Conservation (phyloP, 2,113 vertebrate species). For the human region DNA sequence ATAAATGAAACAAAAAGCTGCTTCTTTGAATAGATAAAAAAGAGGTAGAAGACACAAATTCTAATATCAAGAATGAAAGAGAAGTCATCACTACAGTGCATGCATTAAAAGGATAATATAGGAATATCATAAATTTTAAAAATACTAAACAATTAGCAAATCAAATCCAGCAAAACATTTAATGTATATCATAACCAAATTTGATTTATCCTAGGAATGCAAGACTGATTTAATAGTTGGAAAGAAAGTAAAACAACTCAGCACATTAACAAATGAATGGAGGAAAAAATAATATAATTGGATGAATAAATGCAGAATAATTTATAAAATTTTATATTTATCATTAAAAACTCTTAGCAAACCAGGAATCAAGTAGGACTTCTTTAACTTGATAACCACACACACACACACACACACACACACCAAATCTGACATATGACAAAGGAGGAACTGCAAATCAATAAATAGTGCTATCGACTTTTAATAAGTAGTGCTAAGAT, state of each 20-base stretch:
- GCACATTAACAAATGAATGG: background rate
- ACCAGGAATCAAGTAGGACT: background rate
- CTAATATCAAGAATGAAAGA: background rate
- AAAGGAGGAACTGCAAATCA: background rate
- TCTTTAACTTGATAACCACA: background rate
- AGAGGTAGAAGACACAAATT: background rate
- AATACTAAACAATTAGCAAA: conserved; percentile 1
- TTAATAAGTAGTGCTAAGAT: background rate
- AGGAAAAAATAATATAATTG: background rate
- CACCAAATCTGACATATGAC: background rate
- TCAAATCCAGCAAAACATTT: conserved; percentile 1
- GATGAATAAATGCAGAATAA: background rate
- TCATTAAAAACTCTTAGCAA: background rate
- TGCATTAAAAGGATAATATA: background rate
- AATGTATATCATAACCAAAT: background rate
- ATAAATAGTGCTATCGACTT: background rate
- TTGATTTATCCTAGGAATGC: background rate
- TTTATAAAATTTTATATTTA: background rate
- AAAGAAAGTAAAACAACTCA: background rate
- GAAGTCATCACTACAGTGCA: background rate
- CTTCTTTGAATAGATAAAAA: background rate
- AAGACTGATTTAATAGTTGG: background rate
- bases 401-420: background rate
- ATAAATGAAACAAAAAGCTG: background rate
- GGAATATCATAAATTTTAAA: background rate